phyloP scores from a whole-genome alignment of 2,797 vertebrate species.

The Atherinosoma microstoma region DNA sequence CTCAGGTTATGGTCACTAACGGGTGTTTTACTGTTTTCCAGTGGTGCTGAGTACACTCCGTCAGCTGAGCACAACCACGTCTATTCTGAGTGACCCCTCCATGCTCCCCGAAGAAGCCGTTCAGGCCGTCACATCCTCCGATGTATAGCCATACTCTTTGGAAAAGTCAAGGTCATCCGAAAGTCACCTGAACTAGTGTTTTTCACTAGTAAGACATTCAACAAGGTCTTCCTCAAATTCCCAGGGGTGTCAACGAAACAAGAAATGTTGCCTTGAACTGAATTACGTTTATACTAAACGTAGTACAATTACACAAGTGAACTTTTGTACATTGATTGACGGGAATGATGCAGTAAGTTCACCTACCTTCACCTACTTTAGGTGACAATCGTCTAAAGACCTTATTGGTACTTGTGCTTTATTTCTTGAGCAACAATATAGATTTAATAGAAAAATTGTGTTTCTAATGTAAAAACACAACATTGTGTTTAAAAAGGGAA shows the following conservation, averaged over 20 bases:
- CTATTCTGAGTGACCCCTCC: constrained; percentile 89
- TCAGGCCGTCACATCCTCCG: constrained; percentile 80
- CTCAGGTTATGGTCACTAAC: neutral
- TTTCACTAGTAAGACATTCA: constrained; percentile 18
- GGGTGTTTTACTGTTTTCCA: constrained; percentile 34
- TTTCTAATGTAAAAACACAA: constrained; percentile 31
- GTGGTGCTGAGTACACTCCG: constrained; percentile 92
- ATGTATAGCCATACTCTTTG: constrained; percentile 72
- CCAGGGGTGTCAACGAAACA: neutral
- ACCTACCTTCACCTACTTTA: neutral
- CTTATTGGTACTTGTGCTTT: constrained; percentile 32
- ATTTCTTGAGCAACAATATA: constrained; percentile 31
- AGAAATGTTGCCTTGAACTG: neutral
- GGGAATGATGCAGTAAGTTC: constrained; percentile 4
- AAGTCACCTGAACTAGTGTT: constrained; percentile 22
- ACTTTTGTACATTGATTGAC: constrained; percentile 11
- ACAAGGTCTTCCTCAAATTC: constrained; percentile 44
- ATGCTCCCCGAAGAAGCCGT: constrained; percentile 89
- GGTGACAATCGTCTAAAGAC: constrained; percentile 21
- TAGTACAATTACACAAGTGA: neutral
- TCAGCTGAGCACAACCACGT: constrained; percentile 91
- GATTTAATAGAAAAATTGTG: constrained; percentile 26
- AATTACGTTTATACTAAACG: neutral
- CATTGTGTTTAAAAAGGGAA: constrained; percentile 67
- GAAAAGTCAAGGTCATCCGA: constrained; percentile 7